Evolutionary conservation across 2,888 invertebrate genomes (phyloP).

Genomic region (Cephalotes varians): DNA sequence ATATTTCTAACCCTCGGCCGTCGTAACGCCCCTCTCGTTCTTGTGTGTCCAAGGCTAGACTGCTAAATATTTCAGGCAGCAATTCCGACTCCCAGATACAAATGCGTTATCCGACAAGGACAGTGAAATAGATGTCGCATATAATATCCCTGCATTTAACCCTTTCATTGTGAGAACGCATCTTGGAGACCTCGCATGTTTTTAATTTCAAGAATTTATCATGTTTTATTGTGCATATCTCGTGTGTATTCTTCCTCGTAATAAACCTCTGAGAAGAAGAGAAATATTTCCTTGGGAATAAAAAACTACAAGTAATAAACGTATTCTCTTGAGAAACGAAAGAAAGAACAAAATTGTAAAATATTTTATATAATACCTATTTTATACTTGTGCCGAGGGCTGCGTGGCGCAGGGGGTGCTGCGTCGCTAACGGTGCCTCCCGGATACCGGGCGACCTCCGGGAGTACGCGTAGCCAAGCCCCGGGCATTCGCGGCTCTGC

Average conservation of each 20-base stretch:
- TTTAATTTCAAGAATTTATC: slow-evolving; percentile 26
- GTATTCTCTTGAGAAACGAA: background rate
- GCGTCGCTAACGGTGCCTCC: no score
- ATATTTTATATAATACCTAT: no score
- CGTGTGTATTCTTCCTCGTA: background rate
- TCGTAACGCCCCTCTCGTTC: slow-evolving; percentile 56
- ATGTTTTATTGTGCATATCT: background rate
- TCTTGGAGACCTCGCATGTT: background rate
- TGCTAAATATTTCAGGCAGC: slow-evolving; percentile 83
- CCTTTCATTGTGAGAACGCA: background rate
- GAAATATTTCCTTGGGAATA: background rate
- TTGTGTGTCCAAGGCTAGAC: slow-evolving; percentile 71
- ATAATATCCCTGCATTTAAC: slow-evolving; percentile 18
- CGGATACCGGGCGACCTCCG: no score
- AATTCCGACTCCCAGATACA: slow-evolving; percentile 76
- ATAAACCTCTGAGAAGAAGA: background rate
- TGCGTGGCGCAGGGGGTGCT: no score
- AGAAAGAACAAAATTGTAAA: background rate
- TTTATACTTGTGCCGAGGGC: no score
- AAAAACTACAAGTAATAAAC: background rate
- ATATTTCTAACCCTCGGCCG: slow-evolving; percentile 62
- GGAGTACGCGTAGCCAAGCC: no score
- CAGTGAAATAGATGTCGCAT: slow-evolving; percentile 77
- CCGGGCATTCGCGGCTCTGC: no score
- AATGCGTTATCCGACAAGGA: slow-evolving; percentile 71